Base-by-base conservation (phyloP, 2,888 invertebrate species). In the Drosophila mayaguana region DNA sequence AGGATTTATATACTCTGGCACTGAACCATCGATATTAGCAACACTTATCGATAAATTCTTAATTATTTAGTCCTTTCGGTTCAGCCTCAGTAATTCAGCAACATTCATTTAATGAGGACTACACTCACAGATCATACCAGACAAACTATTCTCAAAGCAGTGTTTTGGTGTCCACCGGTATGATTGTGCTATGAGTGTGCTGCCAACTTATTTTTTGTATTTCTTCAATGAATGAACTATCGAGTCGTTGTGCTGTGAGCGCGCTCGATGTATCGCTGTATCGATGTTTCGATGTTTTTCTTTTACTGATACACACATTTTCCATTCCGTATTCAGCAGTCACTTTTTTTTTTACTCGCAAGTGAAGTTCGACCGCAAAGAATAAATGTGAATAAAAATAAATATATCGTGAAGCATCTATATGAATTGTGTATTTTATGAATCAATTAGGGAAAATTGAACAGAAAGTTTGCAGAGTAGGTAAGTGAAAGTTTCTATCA, bases 271-370 rank as follows among this genome's bases (percentile, higher is more conserved):
- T 42, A 43, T 32, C 48, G 28, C 18, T 40, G 25, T 60, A 51
- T 71, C 64, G 68, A 67, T 61, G 61, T 25, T 36, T 51, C 51
- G 67, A 62, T 68, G 50, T 56, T 61, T 63, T 64, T 71, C 62
- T 79, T 78, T 78, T 38, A 64, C 63, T 77, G 82, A 83, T 86
- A 84, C 80, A 84, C 79, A 83, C 84, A 83, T 81, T 86, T 84
- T 84, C 75, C 84, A 72, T 65, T 70, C 69, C 72, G 66, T 50
- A 72, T 67, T 70, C 68, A 76, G 75, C 75, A 79, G 79, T 79
- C 79, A 79, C 79, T 79, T 79, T 79, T 79, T 78, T 79, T 84
- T 84, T 81, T 81, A 81, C 84, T 84, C 84, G 87, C 84, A 78
- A 84, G 75, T 80, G 75, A 71, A 83, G 85, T 77, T 83, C 80